Conservation (phyloP, 2,888 invertebrate genomes). For the Fragum sueziense region DNA sequence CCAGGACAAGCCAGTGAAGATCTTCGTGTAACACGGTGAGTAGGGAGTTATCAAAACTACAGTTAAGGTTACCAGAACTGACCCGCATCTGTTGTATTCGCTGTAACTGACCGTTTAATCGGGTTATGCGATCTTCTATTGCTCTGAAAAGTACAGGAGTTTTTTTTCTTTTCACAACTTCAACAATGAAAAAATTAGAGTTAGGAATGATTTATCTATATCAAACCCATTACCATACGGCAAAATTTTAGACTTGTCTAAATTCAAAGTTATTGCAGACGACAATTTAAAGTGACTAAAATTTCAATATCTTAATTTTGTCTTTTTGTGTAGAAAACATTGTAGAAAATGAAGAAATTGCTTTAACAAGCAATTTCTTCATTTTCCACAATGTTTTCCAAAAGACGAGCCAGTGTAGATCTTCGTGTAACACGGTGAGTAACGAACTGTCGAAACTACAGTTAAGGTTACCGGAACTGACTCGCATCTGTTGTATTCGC, state of each 20-base stretch:
- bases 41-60: constrained; percentile 78
- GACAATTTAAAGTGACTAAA: too few relatives aligned
- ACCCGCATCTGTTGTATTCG: constrained; percentile 78
- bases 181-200: too few relatives aligned
- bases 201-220: too few relatives aligned
- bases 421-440: constrained; percentile 90
- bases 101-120: constrained; percentile 84
- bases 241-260: too few relatives aligned
- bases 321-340: too few relatives aligned
- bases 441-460: constrained; percentile 78
- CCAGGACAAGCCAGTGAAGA: constrained; percentile 93
- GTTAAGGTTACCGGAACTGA: constrained; percentile 61
- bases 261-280: too few relatives aligned
- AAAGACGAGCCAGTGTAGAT: constrained; percentile 94
- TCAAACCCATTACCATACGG: too few relatives aligned
- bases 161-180: too few relatives aligned
- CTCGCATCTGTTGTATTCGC: constrained; percentile 77
- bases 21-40: constrained; percentile 91
- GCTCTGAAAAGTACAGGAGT: constrained; percentile 85
- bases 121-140: constrained; percentile 86
- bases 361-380: too few relatives aligned
- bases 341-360: too few relatives aligned
- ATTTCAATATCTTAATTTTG: too few relatives aligned
- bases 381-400: too few relatives aligned
- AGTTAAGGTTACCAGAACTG: constrained; percentile 59